phyloP scores from a whole-genome alignment of 1,140 invertebrate genomes.

The Steinernema feltiae region DNA sequence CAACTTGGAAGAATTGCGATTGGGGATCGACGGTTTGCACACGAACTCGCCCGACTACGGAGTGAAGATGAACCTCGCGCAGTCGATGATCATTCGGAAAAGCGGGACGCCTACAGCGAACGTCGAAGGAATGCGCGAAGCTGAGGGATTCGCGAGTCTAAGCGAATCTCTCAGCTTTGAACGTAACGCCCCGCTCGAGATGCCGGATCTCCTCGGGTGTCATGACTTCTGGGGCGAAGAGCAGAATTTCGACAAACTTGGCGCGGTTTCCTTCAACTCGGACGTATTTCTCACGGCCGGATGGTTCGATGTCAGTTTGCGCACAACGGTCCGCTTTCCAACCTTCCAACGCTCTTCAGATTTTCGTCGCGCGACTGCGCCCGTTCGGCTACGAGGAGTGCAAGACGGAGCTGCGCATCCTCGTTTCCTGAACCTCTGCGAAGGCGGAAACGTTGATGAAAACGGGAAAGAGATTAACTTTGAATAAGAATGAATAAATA shows the following conservation, averaged over 20 bases:
- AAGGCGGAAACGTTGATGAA: no score
- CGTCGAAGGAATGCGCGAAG: neutral
- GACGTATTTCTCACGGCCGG: neutral
- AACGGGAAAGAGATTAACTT: no score
- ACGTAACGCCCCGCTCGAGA: neutral
- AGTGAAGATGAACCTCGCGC: neutral
- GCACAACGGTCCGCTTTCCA: no score
- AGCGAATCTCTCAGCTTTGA: neutral
- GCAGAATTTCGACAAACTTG: neutral
- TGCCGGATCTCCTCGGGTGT: neutral
- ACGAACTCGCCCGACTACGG: neutral
- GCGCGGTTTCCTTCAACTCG: neutral
- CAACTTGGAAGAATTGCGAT: neutral
- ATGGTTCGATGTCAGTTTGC: neutral
- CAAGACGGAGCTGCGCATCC: neutral
- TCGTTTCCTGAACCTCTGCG: neutral
- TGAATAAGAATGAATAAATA: no score
- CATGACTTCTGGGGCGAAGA: neutral
- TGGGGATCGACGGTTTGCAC: neutral
- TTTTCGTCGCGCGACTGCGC: neutral
- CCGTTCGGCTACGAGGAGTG: neutral
- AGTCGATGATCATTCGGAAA: neutral
- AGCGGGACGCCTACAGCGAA: neutral
- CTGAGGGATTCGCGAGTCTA: neutral
- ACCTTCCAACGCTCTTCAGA: neutral